Evolutionary conservation across 2,113 vertebrate genomes (phyloP).

Genomic region (Montifringilla adamsi): DNA sequence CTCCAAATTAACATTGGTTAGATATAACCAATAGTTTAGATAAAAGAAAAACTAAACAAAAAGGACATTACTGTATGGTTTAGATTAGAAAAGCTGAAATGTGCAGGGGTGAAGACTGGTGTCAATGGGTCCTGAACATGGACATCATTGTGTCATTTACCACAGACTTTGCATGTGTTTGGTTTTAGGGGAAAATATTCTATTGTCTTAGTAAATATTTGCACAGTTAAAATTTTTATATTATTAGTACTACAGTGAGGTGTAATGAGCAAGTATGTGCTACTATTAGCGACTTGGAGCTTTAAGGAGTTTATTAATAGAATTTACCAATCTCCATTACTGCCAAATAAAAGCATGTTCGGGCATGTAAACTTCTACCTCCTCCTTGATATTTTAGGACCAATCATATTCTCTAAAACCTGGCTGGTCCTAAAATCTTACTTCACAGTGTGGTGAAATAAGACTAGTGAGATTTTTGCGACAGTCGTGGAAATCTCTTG

Average conservation of each 20-base stretch:
- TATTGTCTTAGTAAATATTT: background rate
- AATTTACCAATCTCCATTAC: background rate
- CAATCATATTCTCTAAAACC: background rate
- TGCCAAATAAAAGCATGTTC: background rate
- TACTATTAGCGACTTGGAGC: background rate
- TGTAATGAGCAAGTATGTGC: background rate
- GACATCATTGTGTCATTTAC: background rate
- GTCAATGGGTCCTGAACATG: background rate
- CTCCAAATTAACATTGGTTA: background rate
- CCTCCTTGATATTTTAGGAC: background rate
- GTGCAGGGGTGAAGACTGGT: background rate
- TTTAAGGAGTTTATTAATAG: background rate
- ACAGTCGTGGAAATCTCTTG: rapidly evolving
- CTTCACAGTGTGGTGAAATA: background rate
- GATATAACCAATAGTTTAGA: background rate
- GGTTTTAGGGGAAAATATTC: background rate
- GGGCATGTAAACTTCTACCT: background rate
- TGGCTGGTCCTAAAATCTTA: background rate
- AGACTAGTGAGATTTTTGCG: background rate
- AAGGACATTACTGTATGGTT: background rate
- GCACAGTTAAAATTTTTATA: background rate
- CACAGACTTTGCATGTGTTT: background rate
- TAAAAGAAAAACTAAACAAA: background rate
- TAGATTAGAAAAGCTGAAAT: background rate
- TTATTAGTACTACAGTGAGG: background rate